phyloP scores from a whole-genome alignment of 2,797 vertebrate genomes.

The Pantherophis vulpinus region DNA sequence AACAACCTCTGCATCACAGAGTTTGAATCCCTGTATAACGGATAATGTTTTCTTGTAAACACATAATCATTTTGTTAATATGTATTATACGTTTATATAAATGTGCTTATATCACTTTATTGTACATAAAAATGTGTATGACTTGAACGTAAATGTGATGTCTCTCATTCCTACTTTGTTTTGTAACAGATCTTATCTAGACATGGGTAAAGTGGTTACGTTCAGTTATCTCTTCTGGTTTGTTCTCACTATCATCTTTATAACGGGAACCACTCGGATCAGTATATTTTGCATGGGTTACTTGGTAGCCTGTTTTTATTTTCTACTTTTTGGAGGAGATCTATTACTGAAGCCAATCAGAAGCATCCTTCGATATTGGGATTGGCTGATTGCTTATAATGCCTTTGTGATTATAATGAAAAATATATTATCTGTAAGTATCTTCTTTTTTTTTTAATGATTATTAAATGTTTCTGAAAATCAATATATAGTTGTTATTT shows the following conservation, averaged over 20 bases:
- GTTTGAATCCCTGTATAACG: background rate
- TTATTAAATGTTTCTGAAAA: background rate
- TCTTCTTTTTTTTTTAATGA: background rate
- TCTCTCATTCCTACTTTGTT: constrained; percentile 10
- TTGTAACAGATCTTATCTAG: constrained; percentile 88
- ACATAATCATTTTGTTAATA: background rate
- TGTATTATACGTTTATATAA: background rate
- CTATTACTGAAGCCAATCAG: constrained; percentile 94
- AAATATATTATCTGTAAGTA: constrained; percentile 92
- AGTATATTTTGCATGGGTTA: constrained; percentile 99
- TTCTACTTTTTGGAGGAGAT: constrained; percentile 94
- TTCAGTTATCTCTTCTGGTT: constrained; percentile 99
- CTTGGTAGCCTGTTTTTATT: constrained; percentile 98
- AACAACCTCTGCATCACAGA: background rate
- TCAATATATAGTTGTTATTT: background rate
- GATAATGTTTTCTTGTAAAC: background rate
- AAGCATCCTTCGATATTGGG: constrained; percentile 95
- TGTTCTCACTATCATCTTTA: constrained; percentile 98
- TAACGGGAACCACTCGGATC: constrained; percentile 97
- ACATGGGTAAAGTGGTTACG: constrained; percentile 97
- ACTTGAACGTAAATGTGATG: background rate
- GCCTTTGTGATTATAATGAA: constrained; percentile 99
- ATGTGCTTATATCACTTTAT: background rate
- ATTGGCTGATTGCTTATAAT: constrained; percentile 98
- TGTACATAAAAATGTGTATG: background rate